Evolutionary conservation across 2,113 vertebrate species (phyloP).

Genomic region (Pachypanchax playfairii): DNA sequence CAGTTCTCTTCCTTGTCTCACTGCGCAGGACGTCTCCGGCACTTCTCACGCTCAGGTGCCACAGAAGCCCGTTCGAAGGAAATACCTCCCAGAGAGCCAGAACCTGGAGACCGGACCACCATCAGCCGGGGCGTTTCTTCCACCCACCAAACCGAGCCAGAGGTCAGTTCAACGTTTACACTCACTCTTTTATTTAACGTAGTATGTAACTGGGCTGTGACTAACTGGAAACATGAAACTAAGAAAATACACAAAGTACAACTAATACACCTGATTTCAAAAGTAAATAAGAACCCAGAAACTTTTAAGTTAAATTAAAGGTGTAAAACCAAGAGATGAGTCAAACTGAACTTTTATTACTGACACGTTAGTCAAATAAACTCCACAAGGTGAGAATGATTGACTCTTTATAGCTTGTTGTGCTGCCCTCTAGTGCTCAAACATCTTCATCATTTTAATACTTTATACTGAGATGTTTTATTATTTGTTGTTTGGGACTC

Average conservation of each 20-base stretch:
- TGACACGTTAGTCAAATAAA: neutral
- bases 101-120: constrained; percentile 74
- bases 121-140: constrained; percentile 63
- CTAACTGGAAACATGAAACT: too few species aligned
- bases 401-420: neutral
- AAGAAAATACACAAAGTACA: too few species aligned
- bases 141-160: constrained; percentile 81
- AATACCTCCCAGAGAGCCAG: constrained; percentile 85
- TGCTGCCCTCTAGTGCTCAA: neutral
- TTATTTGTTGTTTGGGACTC: too few species aligned
- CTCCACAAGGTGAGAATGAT: too few species aligned
- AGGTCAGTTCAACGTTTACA: constrained; percentile 77
- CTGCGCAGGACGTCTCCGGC: constrained; percentile 81
- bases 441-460: too few species aligned
- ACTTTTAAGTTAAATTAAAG: too few species aligned
- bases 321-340: too few species aligned
- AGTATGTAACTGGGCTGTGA: too few species aligned
- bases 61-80: constrained; percentile 90
- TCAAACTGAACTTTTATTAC: too few species aligned
- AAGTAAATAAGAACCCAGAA: too few species aligned
- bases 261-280: too few species aligned
- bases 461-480: too few species aligned
- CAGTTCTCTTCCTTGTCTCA: constrained; percentile 30
- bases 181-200: neutral
- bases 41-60: constrained; percentile 81